phyloP scores from a whole-genome alignment of 64 coral and sea anemone species.

The Montipora cactus region DNA sequence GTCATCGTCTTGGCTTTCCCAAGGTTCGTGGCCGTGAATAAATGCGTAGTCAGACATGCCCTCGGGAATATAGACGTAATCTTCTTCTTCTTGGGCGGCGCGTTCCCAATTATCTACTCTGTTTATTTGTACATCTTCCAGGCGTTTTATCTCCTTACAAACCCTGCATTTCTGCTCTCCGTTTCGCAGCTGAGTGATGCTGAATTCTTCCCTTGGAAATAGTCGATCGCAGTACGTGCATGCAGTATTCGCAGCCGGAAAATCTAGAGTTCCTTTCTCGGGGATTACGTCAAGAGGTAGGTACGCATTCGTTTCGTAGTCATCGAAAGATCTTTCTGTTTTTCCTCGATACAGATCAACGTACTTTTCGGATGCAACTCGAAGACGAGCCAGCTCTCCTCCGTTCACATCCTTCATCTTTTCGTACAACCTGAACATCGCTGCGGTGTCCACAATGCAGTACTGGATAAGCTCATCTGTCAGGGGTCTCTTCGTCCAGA shows the following conservation, averaged over 20 bases:
- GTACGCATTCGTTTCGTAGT: neutral
- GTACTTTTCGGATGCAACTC: neutral
- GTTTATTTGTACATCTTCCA: conserved; percentile 20
- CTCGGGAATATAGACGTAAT: neutral
- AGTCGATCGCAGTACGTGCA: neutral
- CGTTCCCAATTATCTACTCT: conserved; percentile 23
- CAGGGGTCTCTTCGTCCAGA: conserved; percentile 68
- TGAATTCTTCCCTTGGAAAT: conserved; percentile 28
- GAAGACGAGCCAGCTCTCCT: conserved; percentile 14
- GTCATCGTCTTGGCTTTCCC: neutral
- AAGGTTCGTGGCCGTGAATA: neutral
- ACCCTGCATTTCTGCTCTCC: conserved; percentile 51
- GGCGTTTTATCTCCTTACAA: conserved; percentile 38
- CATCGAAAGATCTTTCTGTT: neutral
- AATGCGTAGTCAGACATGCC: neutral
- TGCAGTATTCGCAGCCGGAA: conserved; percentile 4
- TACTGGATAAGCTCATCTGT: conserved; percentile 28
- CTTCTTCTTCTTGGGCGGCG: neutral
- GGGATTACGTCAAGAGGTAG: conserved; percentile 42
- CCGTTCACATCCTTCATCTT: conserved; percentile 52
- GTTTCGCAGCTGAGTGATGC: conserved; percentile 10
- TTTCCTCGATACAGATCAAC: neutral
- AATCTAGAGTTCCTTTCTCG: conserved; percentile 35
- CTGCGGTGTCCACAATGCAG: conserved; percentile 61
- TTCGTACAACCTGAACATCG: conserved; percentile 61